Evolutionary conservation across 2,888 invertebrate species (phyloP).

Genomic region (Cosmia pyralina): DNA sequence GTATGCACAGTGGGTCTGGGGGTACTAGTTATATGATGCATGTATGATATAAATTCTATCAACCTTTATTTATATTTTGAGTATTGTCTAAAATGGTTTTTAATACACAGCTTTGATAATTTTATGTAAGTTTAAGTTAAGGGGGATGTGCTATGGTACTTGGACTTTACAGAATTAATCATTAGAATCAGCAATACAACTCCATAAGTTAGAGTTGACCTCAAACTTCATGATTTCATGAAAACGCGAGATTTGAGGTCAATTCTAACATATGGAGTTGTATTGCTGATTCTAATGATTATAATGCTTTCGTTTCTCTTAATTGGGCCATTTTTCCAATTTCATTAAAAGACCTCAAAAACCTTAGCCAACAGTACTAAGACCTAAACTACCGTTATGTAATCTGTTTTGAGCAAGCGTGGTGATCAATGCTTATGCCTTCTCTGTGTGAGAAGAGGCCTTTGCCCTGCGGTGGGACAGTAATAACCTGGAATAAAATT

Average conservation of each 20-base stretch:
- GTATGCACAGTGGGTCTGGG: conserved; percentile 13
- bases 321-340: neutral
- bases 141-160: too few relatives aligned
- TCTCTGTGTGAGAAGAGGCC: neutral
- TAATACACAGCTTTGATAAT: too few relatives aligned
- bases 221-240: too few relatives aligned
- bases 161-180: too few relatives aligned
- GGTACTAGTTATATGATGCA: too few relatives aligned
- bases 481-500: neutral
- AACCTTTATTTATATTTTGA: neutral
- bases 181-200: too few relatives aligned
- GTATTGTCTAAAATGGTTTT: neutral
- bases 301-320: neutral
- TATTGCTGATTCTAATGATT: too few relatives aligned
- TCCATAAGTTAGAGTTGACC: too few relatives aligned
- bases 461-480: neutral
- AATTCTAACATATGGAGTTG: too few relatives aligned
- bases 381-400: too few relatives aligned
- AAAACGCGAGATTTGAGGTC: too few relatives aligned
- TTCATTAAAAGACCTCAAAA: neutral
- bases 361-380: neutral
- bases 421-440: neutral
- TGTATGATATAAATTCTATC: neutral
- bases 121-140: neutral
- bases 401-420: neutral